phyloP scores from a whole-genome alignment of 2,888 invertebrate species.

The Ceramica pisi region DNA sequence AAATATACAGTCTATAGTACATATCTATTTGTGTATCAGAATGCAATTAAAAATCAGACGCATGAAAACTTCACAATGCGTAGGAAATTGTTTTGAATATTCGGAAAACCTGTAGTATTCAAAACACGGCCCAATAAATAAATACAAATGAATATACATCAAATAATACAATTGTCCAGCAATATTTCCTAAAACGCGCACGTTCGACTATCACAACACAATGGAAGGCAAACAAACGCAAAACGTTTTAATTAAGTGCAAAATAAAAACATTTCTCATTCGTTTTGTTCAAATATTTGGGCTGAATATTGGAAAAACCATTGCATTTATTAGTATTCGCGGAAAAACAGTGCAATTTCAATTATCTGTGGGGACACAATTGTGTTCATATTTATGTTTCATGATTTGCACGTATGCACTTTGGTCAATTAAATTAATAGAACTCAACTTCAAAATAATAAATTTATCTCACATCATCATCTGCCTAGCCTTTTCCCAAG shows the following conservation, averaged over 20 bases:
- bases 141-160: background rate
- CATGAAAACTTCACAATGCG: background rate
- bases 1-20: too few species aligned
- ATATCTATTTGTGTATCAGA: too few species aligned
- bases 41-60: background rate
- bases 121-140: constrained; percentile 4
- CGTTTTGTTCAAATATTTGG: constrained; percentile 42
- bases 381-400: background rate
- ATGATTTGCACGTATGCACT: too few species aligned
- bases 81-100: background rate
- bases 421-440: too few species aligned
- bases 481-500: too few species aligned
- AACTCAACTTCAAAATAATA: too few species aligned
- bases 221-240: constrained; percentile 40
- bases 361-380: constrained; percentile 2
- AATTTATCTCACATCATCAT: too few species aligned
- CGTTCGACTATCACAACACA: constrained; percentile 20
- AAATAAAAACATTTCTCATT: constrained; percentile 43
- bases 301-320: constrained; percentile 39
- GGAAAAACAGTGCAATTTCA: constrained; percentile 15
- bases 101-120: background rate
- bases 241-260: constrained; percentile 45
- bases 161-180: constrained; percentile 23
- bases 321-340: constrained; percentile 35
- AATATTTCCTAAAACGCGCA: constrained; percentile 30